Conservation (phyloP, 2,888 invertebrate genomes). For the Plebejus melissa region DNA sequence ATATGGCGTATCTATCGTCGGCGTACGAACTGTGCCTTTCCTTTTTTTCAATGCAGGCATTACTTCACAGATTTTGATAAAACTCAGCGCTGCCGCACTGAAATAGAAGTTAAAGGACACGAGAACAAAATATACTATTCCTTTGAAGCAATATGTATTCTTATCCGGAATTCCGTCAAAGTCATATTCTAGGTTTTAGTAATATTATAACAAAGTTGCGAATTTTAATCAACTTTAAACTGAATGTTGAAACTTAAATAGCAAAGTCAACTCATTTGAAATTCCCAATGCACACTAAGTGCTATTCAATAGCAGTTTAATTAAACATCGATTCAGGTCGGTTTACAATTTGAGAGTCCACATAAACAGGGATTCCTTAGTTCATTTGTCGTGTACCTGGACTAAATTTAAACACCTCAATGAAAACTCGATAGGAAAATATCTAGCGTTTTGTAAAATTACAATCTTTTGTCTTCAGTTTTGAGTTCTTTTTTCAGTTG, state of each 20-base stretch:
- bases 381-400: slow-evolving; percentile 39
- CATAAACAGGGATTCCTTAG: slow-evolving; percentile 57
- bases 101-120: not conserved
- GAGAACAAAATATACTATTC: no score
- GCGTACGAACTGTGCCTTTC: no score
- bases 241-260: slow-evolving; percentile 28
- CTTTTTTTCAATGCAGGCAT: not conserved
- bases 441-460: not conserved
- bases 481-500: not conserved
- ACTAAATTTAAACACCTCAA: slow-evolving; percentile 12
- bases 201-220: not conserved
- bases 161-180: no score
- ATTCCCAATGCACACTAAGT: slow-evolving; percentile 37
- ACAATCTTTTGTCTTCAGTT: not conserved
- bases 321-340: slow-evolving; percentile 49
- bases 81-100: not conserved
- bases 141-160: no score
- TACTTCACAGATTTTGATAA: not conserved
- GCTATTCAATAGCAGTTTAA: slow-evolving; percentile 48
- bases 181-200: no score
- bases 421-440: slow-evolving; percentile 10
- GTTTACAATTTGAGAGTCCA: slow-evolving; percentile 48
- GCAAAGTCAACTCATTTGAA: slow-evolving; percentile 36
- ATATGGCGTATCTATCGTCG: not conserved
- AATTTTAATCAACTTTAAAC: not conserved